These are phyloP conservation scores for Bubo scandiacus DNA, from an alignment of 2,113 vertebrate genomes.

Conservation along the genomic window DNA sequence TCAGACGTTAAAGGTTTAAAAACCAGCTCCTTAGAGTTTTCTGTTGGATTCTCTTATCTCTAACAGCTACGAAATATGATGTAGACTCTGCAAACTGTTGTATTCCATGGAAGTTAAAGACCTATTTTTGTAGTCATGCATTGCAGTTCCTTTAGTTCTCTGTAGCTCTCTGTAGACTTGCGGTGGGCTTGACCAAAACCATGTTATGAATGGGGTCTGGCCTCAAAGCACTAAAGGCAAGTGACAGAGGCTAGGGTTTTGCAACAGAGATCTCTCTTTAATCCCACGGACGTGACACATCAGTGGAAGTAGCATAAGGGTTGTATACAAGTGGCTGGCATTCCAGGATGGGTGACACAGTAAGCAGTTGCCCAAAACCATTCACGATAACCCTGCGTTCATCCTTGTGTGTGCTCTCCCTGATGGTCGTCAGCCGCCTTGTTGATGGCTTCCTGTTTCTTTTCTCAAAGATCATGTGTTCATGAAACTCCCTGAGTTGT, in stretches of 20 bases:
- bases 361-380: neutral
- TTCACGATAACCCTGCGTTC: rapidly evolving
- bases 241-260: neutral
- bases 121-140: neutral
- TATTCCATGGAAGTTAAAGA: neutral
- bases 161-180: neutral
- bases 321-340: neutral
- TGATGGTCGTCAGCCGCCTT: neutral
- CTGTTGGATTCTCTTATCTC: neutral
- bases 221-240: neutral
- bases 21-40: neutral
- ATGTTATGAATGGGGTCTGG: neutral
- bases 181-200: neutral
- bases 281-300: rapidly evolving
- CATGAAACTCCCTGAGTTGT: neutral
- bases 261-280: neutral
- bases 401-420: neutral
- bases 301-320: neutral
- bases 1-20: neutral
- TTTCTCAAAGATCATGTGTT: neutral
- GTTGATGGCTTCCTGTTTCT: neutral
- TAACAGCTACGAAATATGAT: neutral
- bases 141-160: neutral
- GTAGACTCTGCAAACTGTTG: neutral
- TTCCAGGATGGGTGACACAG: neutral